Evolutionary conservation across 1,140 invertebrate species (phyloP), one percentile per base, ranked within the genome.

Genomic region (Diachasmimorpha longicaudata): DNA sequence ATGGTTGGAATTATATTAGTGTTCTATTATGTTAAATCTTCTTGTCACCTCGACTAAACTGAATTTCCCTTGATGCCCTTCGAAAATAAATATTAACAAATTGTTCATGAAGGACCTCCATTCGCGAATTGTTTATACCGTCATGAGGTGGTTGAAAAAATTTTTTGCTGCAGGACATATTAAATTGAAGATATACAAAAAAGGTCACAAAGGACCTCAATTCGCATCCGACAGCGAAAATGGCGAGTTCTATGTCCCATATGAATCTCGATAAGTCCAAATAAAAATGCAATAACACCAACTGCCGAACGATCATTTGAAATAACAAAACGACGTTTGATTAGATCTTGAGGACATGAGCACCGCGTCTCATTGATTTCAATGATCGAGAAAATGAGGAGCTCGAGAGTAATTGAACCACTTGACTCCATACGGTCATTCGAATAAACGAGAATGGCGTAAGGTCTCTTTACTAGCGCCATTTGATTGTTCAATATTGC

Each of bases 401-500:
- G 46, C n/a, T 68, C 48, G 10, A 46, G 37, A 21, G 66, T 80
- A 79, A 83, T 85, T 81, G 58, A 66, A 77, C 71, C 82, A 82
- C 77, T 85, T 85, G 81, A 81, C 81, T 81, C 70, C 1, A 25
- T 52, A 44, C 6, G n/a, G 10, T 21, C 48, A 55, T 48, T n/a
- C 52, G 19, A 46, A 44, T 14, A 36, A 31, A 9, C 23, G 58
- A 68, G 37, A 68, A 39, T 44, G 67, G 79, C 77, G 81, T 31
- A 80, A 79, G 80, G 76, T 80, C 71, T 67, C 21, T 31, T 67
- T 67, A 46, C 80, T 76, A 58, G 58, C 76, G 71, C 36, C 72
- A 77, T 79, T 80, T 72, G 21, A 79, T 74, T 79, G 55, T 2
- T 74, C 77, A 58, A 71, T 74, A 70, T 77, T 21, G 52, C 21